Percentiles rank a stretch among this genome's conserved stretches.
Evolutionary conservation across 2,797 vertebrate genomes (phyloP).

Genomic region (Acanthopagrus latus): DNA sequence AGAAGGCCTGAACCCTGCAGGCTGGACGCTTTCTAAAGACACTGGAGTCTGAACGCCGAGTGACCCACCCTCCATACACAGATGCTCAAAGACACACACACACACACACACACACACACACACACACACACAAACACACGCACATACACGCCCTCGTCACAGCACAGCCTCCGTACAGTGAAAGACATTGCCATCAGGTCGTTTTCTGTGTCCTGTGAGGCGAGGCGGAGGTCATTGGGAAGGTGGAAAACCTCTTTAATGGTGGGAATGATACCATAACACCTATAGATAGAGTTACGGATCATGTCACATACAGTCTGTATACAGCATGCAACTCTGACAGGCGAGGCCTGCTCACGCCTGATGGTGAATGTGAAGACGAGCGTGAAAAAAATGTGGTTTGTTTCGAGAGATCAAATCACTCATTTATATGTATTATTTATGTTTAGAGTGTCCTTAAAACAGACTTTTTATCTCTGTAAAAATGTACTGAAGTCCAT

Average conservation of each 20-base stretch:
- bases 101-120: slow-evolving; percentile 6
- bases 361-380: slow-evolving; percentile 50
- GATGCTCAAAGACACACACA: slow-evolving; percentile 40
- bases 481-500: background rate
- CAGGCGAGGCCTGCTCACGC: slow-evolving; percentile 34
- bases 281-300: slow-evolving; percentile 82
- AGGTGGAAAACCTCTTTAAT: slow-evolving; percentile 83
- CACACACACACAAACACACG: slow-evolving; percentile 26
- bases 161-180: slow-evolving; percentile 60
- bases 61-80: slow-evolving; percentile 54
- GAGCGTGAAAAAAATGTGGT: slow-evolving; percentile 29
- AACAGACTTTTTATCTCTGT: background rate
- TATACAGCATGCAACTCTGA: slow-evolving; percentile 52
- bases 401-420: slow-evolving; percentile 20
- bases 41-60: slow-evolving; percentile 64
- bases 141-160: slow-evolving; percentile 30
- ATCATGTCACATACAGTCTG: slow-evolving; percentile 77
- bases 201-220: slow-evolving; percentile 81
- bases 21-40: slow-evolving; percentile 70
- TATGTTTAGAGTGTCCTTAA: background rate
- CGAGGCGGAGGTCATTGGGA: slow-evolving; percentile 79
- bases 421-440: background rate
- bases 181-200: slow-evolving; percentile 75
- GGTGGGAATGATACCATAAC: slow-evolving; percentile 83
- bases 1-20: slow-evolving; percentile 72